Base-by-base conservation (phyloP, 1,140 invertebrate species). In the Heliconius melpomene region DNA sequence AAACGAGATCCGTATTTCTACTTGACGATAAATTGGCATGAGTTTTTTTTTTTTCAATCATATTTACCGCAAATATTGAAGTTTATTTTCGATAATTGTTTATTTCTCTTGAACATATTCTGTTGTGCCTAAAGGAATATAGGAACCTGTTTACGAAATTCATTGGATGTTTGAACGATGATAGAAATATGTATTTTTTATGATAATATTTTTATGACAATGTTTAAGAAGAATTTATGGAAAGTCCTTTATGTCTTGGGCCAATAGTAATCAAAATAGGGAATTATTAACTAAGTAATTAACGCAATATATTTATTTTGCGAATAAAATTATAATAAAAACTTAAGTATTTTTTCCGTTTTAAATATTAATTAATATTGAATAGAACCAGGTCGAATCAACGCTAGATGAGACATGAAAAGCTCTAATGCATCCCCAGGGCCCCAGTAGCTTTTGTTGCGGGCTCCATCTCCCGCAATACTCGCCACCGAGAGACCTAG, bases 381-480 rank as follows among this genome's bases (percentile, higher is more conserved):
- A 60, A 23, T 60, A 60, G 23, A 60, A 26, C 6, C 57, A 23
- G 74, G 74, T 76, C 74, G 74, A 36, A 76, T 79, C 74, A 66
- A 74, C 52, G 32, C 79, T 83, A 79, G 78, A 79, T 79, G 78
- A 73, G 74, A 74, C 78, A 79, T 84, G 83, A 87, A 84, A 82
- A 83, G 83, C 72, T 74, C 57, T 76, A 77, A 72, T 57, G 80
- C 72, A 40, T 79, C 74, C 75, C 82, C 79, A 84, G 75, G 50
- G 82, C 84, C 82, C 83, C 74, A 84, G 77, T 66, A 66, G 83
- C 81, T 83, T 86, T 87, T 84, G 83, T 86, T 80, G 80, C 57
- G 80, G 81, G 85, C 77, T 79, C 79, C 86, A 85, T 86, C 84
- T 77, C 76, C 77, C 54, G 26, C 50, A 60, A 38, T 70, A 77